phyloP scores from a whole-genome alignment of 2,888 invertebrate species.

The Monochamus alternatus region DNA sequence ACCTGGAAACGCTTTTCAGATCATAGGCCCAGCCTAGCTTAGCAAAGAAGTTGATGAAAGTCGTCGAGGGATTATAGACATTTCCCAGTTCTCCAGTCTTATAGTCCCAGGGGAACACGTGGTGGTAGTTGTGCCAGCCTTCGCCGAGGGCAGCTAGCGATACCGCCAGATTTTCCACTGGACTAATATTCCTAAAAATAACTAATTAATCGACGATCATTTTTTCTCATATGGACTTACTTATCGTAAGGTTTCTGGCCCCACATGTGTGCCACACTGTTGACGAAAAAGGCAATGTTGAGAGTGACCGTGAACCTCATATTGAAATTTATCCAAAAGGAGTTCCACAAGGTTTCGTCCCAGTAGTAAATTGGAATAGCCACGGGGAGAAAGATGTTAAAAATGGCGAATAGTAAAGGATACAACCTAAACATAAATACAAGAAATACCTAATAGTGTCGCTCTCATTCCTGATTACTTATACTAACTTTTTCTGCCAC shows the following conservation, averaged over 20 bases:
- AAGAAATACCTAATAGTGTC: not conserved
- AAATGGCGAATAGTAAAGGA: slow-evolving; percentile 78
- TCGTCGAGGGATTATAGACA: slow-evolving; percentile 81
- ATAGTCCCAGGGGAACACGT: slow-evolving; percentile 79
- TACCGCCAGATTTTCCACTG: slow-evolving; percentile 82
- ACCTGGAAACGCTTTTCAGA: slow-evolving; percentile 76
- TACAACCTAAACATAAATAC: slow-evolving; percentile 74
- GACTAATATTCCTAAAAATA: slow-evolving; percentile 78
- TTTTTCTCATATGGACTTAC: slow-evolving; percentile 69
- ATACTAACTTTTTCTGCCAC: slow-evolving; percentile 79
- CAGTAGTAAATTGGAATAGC: slow-evolving; percentile 87
- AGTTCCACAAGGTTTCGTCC: slow-evolving; percentile 84
- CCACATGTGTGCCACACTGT: slow-evolving; percentile 95
- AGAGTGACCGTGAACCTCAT: slow-evolving; percentile 86
- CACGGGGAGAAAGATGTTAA: slow-evolving; percentile 83
- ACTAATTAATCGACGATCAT: not conserved
- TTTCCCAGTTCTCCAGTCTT: slow-evolving; percentile 73
- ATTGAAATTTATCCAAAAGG: slow-evolving; percentile 89
- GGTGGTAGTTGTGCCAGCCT: slow-evolving; percentile 90
- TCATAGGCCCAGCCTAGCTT: slow-evolving; percentile 88
- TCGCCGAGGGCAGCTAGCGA: slow-evolving; percentile 86
- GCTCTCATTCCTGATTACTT: not conserved
- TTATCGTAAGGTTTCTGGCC: slow-evolving; percentile 94
- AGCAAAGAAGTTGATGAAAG: slow-evolving; percentile 86
- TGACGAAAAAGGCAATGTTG: slow-evolving; percentile 95